phyloP scores from a whole-genome alignment of 2,797 vertebrate genomes.

The Danio kyathit region DNA sequence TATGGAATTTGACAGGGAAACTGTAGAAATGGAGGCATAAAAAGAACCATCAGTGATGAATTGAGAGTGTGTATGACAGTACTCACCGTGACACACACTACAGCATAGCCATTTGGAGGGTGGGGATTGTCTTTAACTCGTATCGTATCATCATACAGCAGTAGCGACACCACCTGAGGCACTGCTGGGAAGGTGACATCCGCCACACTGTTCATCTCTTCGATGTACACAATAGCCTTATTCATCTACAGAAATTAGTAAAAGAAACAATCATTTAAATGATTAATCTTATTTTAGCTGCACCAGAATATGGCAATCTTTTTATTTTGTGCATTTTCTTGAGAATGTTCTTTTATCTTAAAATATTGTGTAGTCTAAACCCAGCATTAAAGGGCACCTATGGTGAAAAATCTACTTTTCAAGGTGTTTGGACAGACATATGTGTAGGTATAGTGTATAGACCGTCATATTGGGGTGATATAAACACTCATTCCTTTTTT shows the following conservation, averaged over 20 bases:
- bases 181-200: constrained; percentile 89
- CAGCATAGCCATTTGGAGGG: constrained; percentile 83
- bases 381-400: too few species aligned
- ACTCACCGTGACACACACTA: constrained; percentile 86
- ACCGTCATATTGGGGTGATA: too few species aligned
- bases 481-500: too few species aligned
- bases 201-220: constrained; percentile 89
- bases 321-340: too few species aligned
- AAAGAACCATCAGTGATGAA: neutral
- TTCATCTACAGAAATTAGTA: constrained; percentile 76
- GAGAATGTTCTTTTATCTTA: neutral
- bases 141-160: constrained; percentile 83
- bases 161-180: constrained; percentile 85
- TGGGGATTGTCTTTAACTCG: constrained; percentile 79
- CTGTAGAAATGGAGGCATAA: too few species aligned
- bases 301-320: neutral
- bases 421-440: too few species aligned
- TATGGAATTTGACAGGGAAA: neutral
- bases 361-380: neutral
- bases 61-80: neutral
- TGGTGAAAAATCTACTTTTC: too few species aligned
- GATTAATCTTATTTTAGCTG: neutral
- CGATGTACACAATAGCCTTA: constrained; percentile 89
- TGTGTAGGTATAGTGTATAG: too few species aligned
- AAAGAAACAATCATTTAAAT: neutral